phyloP scores from a whole-genome alignment of 2,888 invertebrate genomes.

The Euproctis similis region DNA sequence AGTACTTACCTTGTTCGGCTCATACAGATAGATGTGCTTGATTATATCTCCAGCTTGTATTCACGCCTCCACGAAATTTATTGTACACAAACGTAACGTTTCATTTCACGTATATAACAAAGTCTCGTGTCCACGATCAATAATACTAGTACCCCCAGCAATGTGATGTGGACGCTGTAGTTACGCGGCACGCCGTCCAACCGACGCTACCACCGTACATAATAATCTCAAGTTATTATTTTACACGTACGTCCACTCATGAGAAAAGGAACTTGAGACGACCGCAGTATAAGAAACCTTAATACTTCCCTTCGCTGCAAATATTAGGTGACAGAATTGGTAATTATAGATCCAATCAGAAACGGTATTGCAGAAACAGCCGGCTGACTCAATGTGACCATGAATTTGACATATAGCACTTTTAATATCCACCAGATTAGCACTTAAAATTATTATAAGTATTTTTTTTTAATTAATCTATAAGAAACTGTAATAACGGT shows the following conservation, averaged over 20 bases:
- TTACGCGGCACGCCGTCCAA: conserved; percentile 47
- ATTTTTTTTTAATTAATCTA: conserved; percentile 18
- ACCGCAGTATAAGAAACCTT: conserved; percentile 75
- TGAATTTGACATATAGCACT: too few species aligned
- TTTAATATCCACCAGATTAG: not conserved
- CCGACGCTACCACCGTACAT: conserved; percentile 61
- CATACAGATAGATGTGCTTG: conserved; percentile 33
- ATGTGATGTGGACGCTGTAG: conserved; percentile 50
- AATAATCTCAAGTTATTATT: conserved; percentile 73
- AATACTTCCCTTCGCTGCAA: conserved; percentile 74
- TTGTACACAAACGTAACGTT: conserved; percentile 54
- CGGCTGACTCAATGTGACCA: too few species aligned
- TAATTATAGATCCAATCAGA: conserved; percentile 47
- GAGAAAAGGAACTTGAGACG: conserved; percentile 75
- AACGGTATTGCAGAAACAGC: too few species aligned
- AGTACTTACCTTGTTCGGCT: conserved; percentile 44
- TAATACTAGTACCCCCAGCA: conserved; percentile 53
- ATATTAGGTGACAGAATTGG: conserved; percentile 71
- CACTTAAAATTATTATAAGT: conserved; percentile 6
- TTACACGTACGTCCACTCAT: conserved; percentile 74
- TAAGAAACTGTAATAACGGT: conserved; percentile 31
- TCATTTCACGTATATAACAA: conserved; percentile 53
- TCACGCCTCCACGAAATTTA: conserved; percentile 64
- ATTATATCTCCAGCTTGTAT: too few species aligned
- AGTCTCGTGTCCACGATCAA: conserved; percentile 54